phyloP scores from a whole-genome alignment of 2,888 invertebrate species.

The Clanis bilineata region DNA sequence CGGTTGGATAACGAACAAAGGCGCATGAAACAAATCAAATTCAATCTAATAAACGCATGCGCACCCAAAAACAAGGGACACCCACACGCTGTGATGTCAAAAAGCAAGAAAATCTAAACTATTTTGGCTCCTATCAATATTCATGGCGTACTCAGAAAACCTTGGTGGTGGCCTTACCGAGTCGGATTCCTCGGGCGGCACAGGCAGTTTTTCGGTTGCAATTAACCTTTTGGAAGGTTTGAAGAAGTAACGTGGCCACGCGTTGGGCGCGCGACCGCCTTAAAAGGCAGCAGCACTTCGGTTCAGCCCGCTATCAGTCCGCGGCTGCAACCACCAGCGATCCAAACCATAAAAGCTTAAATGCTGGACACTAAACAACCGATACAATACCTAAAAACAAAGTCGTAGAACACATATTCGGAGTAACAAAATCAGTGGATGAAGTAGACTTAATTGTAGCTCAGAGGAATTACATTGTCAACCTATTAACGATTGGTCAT shows the following conservation, averaged over 20 bases:
- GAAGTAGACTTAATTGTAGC: conserved; percentile 25
- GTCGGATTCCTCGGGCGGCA: conserved; percentile 55
- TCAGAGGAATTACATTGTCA: conserved; percentile 40
- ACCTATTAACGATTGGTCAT: conserved; percentile 23
- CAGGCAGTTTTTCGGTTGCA: conserved; percentile 63
- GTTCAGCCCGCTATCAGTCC: conserved; percentile 30
- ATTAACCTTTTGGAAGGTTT: conserved; percentile 65
- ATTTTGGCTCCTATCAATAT: conserved; percentile 63
- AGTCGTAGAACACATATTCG: neutral
- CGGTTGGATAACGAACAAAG: conserved; percentile 15
- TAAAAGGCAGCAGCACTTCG: conserved; percentile 48
- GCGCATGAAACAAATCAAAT: conserved; percentile 23
- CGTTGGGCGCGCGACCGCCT: conserved; percentile 61
- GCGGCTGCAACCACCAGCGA: conserved; percentile 22
- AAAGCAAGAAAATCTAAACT: conserved; percentile 56
- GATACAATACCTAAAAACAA: conserved; percentile 18
- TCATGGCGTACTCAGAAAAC: conserved; percentile 63
- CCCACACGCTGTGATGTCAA: conserved; percentile 52
- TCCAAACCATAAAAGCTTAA: conserved; percentile 28
- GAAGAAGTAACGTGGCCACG: conserved; percentile 61
- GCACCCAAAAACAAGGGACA: conserved; percentile 45
- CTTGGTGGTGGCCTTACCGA: conserved; percentile 64
- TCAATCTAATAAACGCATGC: conserved; percentile 36
- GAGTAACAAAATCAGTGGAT: conserved; percentile 17
- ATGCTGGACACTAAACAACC: conserved; percentile 14